Evolutionary conservation across 2,888 invertebrate genomes (phyloP).

Genomic region (Deilephila elpenor): DNA sequence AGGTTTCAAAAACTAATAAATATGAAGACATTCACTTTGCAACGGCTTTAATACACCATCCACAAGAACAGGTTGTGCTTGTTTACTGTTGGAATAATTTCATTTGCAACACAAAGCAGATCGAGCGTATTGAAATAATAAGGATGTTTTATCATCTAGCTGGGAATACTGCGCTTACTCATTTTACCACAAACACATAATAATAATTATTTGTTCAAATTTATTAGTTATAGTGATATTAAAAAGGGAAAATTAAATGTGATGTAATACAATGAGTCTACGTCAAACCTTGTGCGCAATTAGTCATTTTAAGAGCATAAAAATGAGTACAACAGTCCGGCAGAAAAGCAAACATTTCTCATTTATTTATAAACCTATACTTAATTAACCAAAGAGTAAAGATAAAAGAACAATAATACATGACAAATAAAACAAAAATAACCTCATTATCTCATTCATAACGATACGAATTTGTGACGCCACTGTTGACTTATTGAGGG

Average conservation of each 20-base stretch:
- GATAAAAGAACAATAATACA: not conserved
- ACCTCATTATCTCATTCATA: not conserved
- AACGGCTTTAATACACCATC: not conserved
- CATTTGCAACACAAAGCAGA: not conserved
- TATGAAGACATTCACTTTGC: conserved; percentile 11
- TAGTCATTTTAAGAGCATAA: not conserved
- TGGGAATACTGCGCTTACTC: not conserved
- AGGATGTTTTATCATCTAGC: not conserved
- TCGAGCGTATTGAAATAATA: not conserved
- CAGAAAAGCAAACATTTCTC: not conserved
- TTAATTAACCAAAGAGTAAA: not conserved
- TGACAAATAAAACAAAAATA: not conserved
- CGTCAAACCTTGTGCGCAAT: not conserved
- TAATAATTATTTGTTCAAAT: too few species aligned
- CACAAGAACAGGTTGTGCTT: conserved; percentile 3
- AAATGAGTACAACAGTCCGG: not conserved
- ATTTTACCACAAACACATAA: too few species aligned
- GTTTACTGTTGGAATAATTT: not conserved
- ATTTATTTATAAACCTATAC: not conserved
- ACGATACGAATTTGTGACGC: not conserved
- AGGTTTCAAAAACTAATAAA: conserved; percentile 12
- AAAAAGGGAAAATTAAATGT: not conserved
- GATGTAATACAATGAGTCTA: not conserved
- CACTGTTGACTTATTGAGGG: not conserved
- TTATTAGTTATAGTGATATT: too few species aligned